Evolutionary conservation across 30 jellyfish, hydroid and myxozoan species (phyloP), one percentile per base, ranked within the genome.

Genomic region (Cassiopea andromeda): DNA sequence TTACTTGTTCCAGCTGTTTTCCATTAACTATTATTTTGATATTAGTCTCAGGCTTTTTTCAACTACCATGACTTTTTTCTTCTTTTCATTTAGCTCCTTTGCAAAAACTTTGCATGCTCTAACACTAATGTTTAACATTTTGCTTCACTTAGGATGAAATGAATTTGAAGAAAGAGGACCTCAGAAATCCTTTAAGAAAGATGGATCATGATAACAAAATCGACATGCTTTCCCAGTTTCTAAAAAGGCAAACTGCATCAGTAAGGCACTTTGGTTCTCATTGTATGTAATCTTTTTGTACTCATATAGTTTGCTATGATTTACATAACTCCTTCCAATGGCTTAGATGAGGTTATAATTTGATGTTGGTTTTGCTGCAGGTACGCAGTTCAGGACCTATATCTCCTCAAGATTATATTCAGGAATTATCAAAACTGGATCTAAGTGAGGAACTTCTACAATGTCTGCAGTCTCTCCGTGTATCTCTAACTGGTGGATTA

Each of bases 401-500:
- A 46, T 75, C 97, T 14, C 89, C 98, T 3, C 93, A 77, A 2
- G 99, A 95, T 85, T 95, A 91, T 83, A 83, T 89, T 50, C 61
- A 77, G 10, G 94, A 92, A 38, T 77, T 95, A 18, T 75, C 91
- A 2, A 82, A 89, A 80, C 79, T 68, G 75, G 99, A 95, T 27
- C 74, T 75, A 57, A 87, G 85, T 57, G 98, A 84, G 64, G 99
- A 93, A 16, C 97, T 95, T 12, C 72, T 90, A 46, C 97, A 95
- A 77, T 54, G 87, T 73, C 80, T 95, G 48, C 99, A 95, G 68
- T 87, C 98, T 46, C 84, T 95, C 70, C 97, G 99, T 1, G 99
- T 95, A 27, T 77, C 95, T 17, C 87, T 95, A 17, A 95, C 99
- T 82, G 99, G 99, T 13, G 88, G 98, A 48, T 96, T 97, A 27